Percentiles rank a stretch among this genome's conserved stretches.
phyloP scores from a whole-genome alignment of 2,888 invertebrate genomes.

The Tubulanus polymorphus region DNA sequence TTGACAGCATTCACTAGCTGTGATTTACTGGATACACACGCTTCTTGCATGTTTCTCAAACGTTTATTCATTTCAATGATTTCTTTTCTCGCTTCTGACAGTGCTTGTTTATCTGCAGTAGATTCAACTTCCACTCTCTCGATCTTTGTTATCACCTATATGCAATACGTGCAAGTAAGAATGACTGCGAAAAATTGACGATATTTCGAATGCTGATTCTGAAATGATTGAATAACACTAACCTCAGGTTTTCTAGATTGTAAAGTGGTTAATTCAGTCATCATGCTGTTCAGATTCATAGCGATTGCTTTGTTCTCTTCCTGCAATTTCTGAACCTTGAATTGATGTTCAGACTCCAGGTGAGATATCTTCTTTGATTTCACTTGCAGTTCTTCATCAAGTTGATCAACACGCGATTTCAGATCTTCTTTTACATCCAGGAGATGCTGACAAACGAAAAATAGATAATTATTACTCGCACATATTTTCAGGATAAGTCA shows the following conservation, averaged over 20 bases:
- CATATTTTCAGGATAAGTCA: no score
- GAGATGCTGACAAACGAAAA: conserved; percentile 25
- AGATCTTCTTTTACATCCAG: conserved; percentile 28
- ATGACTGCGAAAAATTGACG: not conserved
- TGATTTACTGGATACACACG: no score
- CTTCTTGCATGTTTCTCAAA: no score
- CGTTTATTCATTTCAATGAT: no score
- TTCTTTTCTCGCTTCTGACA: not conserved
- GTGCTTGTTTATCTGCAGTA: conserved; percentile 23
- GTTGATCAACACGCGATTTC: conserved; percentile 16
- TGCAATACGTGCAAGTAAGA: not conserved
- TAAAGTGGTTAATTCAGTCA: conserved; percentile 28
- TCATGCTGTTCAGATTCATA: conserved; percentile 23
- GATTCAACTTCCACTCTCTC: conserved; percentile 29
- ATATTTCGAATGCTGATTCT: not conserved
- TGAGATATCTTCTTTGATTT: conserved; percentile 18
- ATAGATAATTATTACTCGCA: no score
- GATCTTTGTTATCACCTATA: conserved; percentile 33
- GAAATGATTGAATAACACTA: conserved; percentile 2
- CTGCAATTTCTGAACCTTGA: conserved; percentile 19
- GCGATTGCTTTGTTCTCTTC: conserved; percentile 23
- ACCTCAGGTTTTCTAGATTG: conserved; percentile 36
- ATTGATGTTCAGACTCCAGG: conserved; percentile 11
- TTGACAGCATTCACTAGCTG: no score
- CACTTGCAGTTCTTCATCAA: conserved; percentile 21